Base-by-base conservation (phyloP, 23 tunicate species). In the Ascidia mentula region DNA sequence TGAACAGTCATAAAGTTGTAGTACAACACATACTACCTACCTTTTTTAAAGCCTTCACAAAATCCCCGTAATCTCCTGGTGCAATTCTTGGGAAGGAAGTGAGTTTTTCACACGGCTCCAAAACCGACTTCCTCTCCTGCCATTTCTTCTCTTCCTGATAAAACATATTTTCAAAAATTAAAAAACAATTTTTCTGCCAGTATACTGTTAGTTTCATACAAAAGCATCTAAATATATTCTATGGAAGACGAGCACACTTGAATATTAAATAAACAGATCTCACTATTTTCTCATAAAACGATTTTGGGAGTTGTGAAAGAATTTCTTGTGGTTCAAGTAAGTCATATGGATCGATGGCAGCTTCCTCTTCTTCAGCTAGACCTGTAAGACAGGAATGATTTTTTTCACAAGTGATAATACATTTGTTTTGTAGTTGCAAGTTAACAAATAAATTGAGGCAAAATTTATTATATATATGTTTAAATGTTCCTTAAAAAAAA, bases 331-430 rank as follows among this genome's bases (percentile, higher is more conserved):
- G 94, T 40, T 85, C 95, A 31, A 89, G 60, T 26, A 96, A 79
- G 37, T 96, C 99, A 53, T 83, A 91, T 0, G 99, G 88, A 84
- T 96, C 99, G 12, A 96, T n/a, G n/a, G n/a, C 88, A 61, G 32
- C 74, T 73, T 74, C 86, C 15, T 46, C 77, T 40, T 79, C 90
- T 26, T 85, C 84, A 40, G 2, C 65, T 53, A 20, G 65, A 20
- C 24, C n/a, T n/a, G n/a, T n/a, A n/a, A n/a, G n/a, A n/a, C n/a
- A n/a, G n/a, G n/a, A n/a, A n/a, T n/a, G n/a, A n/a, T n/a, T n/a
- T n/a, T n/a, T n/a, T n/a, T n/a, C n/a, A n/a, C n/a, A n/a, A n/a
- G n/a, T n/a, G n/a, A n/a, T n/a, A n/a, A n/a, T n/a, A n/a, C n/a
- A n/a, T n/a, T n/a, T n/a, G n/a, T n/a, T n/a, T n/a, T n/a, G n/a